phyloP scores from a whole-genome alignment of 2,113 vertebrate species.

The Dinomys branickii region DNA sequence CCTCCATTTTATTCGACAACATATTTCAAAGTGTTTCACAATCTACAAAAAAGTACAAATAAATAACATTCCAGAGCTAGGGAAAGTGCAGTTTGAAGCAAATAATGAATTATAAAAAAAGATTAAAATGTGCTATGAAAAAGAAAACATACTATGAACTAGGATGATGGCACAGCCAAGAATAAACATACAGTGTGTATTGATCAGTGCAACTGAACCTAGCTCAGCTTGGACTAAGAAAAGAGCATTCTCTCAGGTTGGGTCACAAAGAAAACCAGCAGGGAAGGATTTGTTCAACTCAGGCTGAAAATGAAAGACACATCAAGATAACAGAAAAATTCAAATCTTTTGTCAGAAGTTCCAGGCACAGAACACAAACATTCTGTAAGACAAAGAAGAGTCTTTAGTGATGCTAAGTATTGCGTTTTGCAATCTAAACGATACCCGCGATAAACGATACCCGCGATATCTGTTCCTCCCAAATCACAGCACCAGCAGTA shows the following conservation, averaged over 20 bases:
- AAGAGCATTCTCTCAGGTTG: not conserved
- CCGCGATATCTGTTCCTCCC: not conserved
- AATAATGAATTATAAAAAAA: constrained; percentile 8
- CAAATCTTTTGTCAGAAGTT: not conserved
- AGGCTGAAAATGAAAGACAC: not conserved
- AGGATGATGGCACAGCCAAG: not conserved
- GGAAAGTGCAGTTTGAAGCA: not conserved
- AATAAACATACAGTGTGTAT: not conserved
- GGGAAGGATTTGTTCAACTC: not conserved
- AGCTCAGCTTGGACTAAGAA: not conserved
- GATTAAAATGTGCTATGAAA: constrained; percentile 8
- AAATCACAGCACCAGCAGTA: not conserved
- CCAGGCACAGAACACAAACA: not conserved
- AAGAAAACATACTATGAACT: constrained; percentile 1
- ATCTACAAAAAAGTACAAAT: not conserved
- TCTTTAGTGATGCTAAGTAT: not conserved
- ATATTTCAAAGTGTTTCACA: not conserved
- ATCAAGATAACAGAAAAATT: not conserved
- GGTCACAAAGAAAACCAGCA: not conserved
- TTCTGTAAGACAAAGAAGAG: not conserved
- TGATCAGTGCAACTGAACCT: not conserved
- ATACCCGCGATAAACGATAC: not conserved
- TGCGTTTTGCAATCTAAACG: not conserved
- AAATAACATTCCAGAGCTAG: constrained; percentile 23
- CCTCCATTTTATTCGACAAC: not conserved